Conservation (phyloP, 1,140 invertebrate species). For the Episyrphus balteatus region DNA sequence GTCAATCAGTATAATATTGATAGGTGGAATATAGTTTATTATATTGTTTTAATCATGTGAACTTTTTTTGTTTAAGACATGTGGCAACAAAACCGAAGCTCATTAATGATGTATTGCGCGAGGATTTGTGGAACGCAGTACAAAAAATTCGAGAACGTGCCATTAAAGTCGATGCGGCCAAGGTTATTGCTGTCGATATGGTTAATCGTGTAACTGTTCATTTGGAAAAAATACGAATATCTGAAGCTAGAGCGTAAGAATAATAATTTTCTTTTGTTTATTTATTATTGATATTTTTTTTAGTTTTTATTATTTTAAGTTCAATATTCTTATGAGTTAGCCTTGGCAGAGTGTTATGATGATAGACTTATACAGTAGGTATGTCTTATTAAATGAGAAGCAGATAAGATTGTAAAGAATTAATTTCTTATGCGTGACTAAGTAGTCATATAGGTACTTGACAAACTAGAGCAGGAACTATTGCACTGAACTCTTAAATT, state of each 20-base stretch:
- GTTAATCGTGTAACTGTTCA: constrained; percentile 68
- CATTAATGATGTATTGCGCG: constrained; percentile 55
- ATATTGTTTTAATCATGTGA: not conserved
- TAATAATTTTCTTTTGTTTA: too few species aligned
- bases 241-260: constrained; percentile 18
- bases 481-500: too few species aligned
- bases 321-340: too few species aligned
- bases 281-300: too few species aligned
- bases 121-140: constrained; percentile 70
- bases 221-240: constrained; percentile 72
- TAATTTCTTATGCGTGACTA: too few species aligned
- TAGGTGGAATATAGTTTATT: not conserved
- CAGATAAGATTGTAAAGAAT: too few species aligned
- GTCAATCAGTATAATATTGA: not conserved
- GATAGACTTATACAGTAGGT: too few species aligned
- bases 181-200: constrained; percentile 71
- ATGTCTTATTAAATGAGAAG: too few species aligned
- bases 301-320: too few species aligned
- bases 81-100: constrained; percentile 43
- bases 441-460: too few species aligned
- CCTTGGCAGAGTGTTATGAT: too few species aligned
- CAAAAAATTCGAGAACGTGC: constrained; percentile 64
- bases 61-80: constrained; percentile 12
- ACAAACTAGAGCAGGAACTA: too few species aligned
- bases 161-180: constrained; percentile 64